phyloP scores from a whole-genome alignment of 2,797 vertebrate genomes.

The Trachurus trachurus region DNA sequence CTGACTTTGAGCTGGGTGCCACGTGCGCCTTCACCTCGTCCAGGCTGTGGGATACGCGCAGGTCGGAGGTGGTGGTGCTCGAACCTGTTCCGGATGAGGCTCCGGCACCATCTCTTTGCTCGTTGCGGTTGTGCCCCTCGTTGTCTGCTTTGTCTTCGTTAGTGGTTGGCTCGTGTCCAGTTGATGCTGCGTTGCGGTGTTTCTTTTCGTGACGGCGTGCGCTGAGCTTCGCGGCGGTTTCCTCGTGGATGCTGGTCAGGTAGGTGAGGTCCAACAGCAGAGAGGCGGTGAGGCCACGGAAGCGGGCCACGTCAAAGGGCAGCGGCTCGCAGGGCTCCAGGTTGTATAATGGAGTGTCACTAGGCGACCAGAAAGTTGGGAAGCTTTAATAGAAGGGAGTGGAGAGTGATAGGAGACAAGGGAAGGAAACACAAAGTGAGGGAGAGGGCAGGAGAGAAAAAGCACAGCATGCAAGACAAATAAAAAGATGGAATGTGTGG shows the following conservation, averaged over 20 bases:
- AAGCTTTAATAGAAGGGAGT: slow-evolving; percentile 95
- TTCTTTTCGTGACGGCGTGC: slow-evolving; percentile 93
- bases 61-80: slow-evolving; percentile 68
- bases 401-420: slow-evolving; percentile 87
- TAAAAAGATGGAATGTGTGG: slow-evolving; percentile 28
- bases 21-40: slow-evolving; percentile 90
- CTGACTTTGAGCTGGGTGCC: slow-evolving; percentile 86
- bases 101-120: slow-evolving; percentile 69
- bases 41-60: slow-evolving; percentile 85
- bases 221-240: slow-evolving; percentile 86
- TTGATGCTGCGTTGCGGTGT: slow-evolving; percentile 87
- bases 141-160: slow-evolving; percentile 64
- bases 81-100: not conserved
- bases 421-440: slow-evolving; percentile 94
- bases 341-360: slow-evolving; percentile 99
- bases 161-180: slow-evolving; percentile 59
- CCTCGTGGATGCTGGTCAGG: slow-evolving; percentile 96
- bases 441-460: slow-evolving; percentile 86
- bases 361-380: slow-evolving; percentile 99
- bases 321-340: slow-evolving; percentile 98
- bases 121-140: slow-evolving; percentile 84
- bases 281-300: slow-evolving; percentile 95
- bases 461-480: slow-evolving; percentile 69
- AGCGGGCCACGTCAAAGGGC: slow-evolving; percentile 95
- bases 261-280: slow-evolving; percentile 96